These are phyloP conservation scores for Caenorhabditis becei DNA, from an alignment of 2,888 invertebrate genomes.

Conservation along the genomic window DNA sequence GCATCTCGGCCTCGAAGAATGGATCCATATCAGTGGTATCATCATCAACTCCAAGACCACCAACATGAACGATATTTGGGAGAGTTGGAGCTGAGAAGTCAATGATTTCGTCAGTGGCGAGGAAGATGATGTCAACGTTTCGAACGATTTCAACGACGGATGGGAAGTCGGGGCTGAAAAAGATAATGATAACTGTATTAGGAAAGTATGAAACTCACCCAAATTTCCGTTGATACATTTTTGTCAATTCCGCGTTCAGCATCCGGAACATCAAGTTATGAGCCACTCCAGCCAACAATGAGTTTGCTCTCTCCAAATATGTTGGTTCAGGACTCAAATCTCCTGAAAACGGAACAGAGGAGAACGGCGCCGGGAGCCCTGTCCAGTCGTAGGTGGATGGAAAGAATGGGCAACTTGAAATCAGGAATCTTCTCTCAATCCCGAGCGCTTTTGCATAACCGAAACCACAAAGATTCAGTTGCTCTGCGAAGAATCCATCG, in stretches of 20 bases:
- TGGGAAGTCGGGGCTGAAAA: slow-evolving; percentile 69
- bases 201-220: slow-evolving; percentile 32
- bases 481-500: slow-evolving; percentile 72
- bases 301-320: slow-evolving; percentile 32
- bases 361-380: slow-evolving; percentile 35
- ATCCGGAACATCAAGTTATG: slow-evolving; percentile 9
- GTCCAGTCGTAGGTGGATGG: slow-evolving; percentile 25
- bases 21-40: slow-evolving; percentile 37
- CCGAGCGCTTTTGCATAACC: slow-evolving; percentile 69
- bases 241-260: slow-evolving; percentile 19
- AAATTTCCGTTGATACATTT: slow-evolving; percentile 41
- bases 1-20: slow-evolving; percentile 61
- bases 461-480: slow-evolving; percentile 69
- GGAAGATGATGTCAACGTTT: slow-evolving; percentile 69
- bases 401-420: slow-evolving; percentile 63
- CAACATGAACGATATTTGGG: slow-evolving; percentile 72
- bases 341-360: slow-evolving; percentile 29
- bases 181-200: no score
- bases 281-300: slow-evolving; percentile 12
- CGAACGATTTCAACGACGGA: slow-evolving; percentile 57
- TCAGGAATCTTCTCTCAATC: slow-evolving; percentile 67
- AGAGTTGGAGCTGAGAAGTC: slow-evolving; percentile 71
- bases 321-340: slow-evolving; percentile 51
- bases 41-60: slow-evolving; percentile 66
- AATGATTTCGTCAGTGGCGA: slow-evolving; percentile 72